Evolutionary conservation across 1,140 invertebrate genomes (phyloP).

Genomic region (Maconellicoccus hirsutus): DNA sequence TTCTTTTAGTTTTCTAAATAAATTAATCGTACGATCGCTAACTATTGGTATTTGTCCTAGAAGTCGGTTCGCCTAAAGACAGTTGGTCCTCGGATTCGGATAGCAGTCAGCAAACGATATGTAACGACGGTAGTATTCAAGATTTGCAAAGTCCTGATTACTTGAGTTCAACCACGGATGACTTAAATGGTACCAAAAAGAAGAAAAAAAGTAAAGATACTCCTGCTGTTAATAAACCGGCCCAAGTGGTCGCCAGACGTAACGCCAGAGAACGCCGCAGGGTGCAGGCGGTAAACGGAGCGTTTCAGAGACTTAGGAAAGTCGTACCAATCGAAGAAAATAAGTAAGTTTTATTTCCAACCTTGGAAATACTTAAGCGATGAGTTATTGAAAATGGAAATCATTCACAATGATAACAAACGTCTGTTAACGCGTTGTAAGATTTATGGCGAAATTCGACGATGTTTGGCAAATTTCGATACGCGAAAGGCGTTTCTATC

Average conservation of each 20-base stretch:
- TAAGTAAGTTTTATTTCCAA: conserved; percentile 30
- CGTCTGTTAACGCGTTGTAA: background rate
- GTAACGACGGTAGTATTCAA: conserved; percentile 6
- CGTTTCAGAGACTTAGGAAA: conserved; percentile 40
- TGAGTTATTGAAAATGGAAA: background rate
- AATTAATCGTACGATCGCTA: background rate
- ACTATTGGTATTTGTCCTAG: conserved; percentile 4
- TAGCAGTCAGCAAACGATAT: conserved; percentile 25
- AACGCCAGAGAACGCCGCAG: conserved; percentile 44
- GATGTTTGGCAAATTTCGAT: background rate
- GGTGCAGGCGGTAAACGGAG: conserved; percentile 45
- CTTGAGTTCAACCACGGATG: conserved; percentile 15
- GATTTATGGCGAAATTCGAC: background rate
- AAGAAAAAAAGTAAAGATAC: conserved; percentile 24
- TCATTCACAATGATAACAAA: background rate
- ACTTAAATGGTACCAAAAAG: background rate
- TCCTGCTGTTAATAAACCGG: conserved; percentile 33
- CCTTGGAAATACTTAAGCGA: background rate
- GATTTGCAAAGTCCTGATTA: background rate
- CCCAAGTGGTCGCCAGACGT: conserved; percentile 42
- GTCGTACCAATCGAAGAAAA: conserved; percentile 38
- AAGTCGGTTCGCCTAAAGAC: conserved; percentile 8
- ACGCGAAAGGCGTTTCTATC: background rate
- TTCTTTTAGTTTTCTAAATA: background rate
- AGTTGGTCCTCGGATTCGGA: conserved; percentile 26